Percentiles rank a stretch among this genome's conserved stretches.
Evolutionary conservation across 2,888 invertebrate genomes (phyloP).

Genomic region (Meloe dianella): DNA sequence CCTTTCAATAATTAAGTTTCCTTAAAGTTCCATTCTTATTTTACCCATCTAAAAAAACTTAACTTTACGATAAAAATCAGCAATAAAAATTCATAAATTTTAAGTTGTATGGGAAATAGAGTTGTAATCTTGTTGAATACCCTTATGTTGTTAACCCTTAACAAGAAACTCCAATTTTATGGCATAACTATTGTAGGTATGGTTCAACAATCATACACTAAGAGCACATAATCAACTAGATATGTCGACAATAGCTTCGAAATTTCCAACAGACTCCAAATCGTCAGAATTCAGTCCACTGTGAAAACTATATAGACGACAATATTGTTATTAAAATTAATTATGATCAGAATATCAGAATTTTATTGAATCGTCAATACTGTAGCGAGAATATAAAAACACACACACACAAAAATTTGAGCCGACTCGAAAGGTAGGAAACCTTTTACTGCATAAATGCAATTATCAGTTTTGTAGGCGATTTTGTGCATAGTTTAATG

Average conservation of each 20-base stretch:
- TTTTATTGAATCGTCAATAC: no score
- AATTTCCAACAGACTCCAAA: background rate
- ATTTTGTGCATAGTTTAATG: no score
- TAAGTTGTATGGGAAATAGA: background rate
- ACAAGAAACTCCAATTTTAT: background rate
- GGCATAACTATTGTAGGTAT: background rate
- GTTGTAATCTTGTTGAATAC: background rate
- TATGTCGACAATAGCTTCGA: background rate
- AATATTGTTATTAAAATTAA: no score
- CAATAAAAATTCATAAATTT: no score
- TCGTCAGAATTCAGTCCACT: background rate
- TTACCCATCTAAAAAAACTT: no score
- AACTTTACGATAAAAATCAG: no score
- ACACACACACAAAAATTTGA: no score
- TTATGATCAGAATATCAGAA: background rate
- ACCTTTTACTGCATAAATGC: no score
- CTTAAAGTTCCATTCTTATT: background rate
- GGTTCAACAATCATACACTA: background rate
- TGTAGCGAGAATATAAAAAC: no score
- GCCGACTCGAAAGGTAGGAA: no score
- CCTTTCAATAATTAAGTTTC: background rate
- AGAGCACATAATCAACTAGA: background rate
- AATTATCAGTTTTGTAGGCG: no score
- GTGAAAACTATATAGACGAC: background rate
- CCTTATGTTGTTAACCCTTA: background rate